These are phyloP conservation scores for Oryzias javanicus DNA, from an alignment of 2,113 vertebrate genomes.

Conservation along the genomic window DNA sequence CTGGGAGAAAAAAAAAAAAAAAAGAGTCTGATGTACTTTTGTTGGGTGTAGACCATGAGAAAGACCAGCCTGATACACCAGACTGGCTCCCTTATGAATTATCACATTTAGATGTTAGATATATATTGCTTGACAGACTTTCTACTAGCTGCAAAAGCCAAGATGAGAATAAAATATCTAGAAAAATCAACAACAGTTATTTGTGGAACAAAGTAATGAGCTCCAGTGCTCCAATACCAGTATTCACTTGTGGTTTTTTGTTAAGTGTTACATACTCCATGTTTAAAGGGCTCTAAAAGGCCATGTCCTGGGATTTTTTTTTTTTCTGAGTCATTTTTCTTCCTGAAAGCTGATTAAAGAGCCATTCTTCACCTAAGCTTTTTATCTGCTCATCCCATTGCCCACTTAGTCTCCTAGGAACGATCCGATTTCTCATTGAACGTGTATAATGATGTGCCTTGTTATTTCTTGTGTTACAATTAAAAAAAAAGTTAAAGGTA, in stretches of 20 bases:
- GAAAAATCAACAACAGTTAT: too few relatives aligned
- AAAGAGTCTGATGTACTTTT: conserved; percentile 35
- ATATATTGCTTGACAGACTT: too few relatives aligned
- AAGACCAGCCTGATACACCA: conserved; percentile 18
- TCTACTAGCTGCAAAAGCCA: too few relatives aligned
- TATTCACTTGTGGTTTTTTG: conserved; percentile 18
- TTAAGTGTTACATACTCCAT: conserved; percentile 19
- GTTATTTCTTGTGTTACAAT: conserved; percentile 17
- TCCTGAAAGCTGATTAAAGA: conserved; percentile 40
- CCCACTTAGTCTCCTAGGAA: conserved; percentile 16
- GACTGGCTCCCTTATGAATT: conserved; percentile 2
- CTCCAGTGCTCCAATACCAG: conserved; percentile 20
- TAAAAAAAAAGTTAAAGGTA: not conserved
- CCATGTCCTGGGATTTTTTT: conserved; percentile 13
- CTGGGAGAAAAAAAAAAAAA: too few relatives aligned
- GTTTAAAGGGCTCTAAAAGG: conserved; percentile 15
- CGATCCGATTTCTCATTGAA: conserved; percentile 13
- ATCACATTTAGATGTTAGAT: too few relatives aligned
- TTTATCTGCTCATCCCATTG: conserved; percentile 32
- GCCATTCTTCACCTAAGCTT: conserved; percentile 33
- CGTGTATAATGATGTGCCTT: conserved; percentile 15
- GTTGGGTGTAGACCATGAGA: conserved; percentile 14
- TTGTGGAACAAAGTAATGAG: conserved; percentile 23
- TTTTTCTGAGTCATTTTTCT: conserved; percentile 35
- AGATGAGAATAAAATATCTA: too few relatives aligned